Evolutionary conservation across 1,140 invertebrate genomes (phyloP), one percentile per base, ranked within the genome.

Genomic region (Triops longicaudatus): DNA sequence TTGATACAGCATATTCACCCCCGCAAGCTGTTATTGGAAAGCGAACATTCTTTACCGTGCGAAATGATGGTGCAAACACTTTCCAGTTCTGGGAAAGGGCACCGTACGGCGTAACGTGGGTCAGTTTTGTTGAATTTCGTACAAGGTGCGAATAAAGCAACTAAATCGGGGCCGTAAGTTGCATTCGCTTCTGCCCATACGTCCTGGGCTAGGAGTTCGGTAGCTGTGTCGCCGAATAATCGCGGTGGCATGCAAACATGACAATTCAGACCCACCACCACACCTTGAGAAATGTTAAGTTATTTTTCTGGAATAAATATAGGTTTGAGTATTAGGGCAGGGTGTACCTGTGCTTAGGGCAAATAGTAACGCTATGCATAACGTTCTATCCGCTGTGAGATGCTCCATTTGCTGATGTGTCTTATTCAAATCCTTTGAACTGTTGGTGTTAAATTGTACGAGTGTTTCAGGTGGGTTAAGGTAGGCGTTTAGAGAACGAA

Each of bases 71-170:
- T 14, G 14, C 50, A 63, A 63, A 63, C 50, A 14, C 50, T 63
- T 17, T 63, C n/a, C 50, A 63, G 14, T 22, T 63, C 50, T 6
- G 50, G 50, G 50, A 63, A 63, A 63, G 50, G 50, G 50, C 50
- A 63, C 22, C 50, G 14, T 17, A 63, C 50, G 50, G 50, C 50
- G 50, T 63, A 63, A 63, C 50, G 50, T 14, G 14, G 50, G 14
- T 63, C 50, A n/a, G 50, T 63, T 63, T 63, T 63, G 50, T 63
- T 63, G 22, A 63, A 63, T 63, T 63, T 63, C 50, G 50, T 63
- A 22, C 50, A 63, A 63, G 50, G 50, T 6, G 50, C 50, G 50
- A 63, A 63, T 22, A 63, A 22, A 22, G 50, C 50, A 14, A 63
- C 50, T 17, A 63, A 22, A 14, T 63, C 50, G 17, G 50, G 50